These are phyloP conservation scores for Drosophila prostipennis DNA, from an alignment of 2,888 invertebrate species.

Conservation along the genomic window DNA sequence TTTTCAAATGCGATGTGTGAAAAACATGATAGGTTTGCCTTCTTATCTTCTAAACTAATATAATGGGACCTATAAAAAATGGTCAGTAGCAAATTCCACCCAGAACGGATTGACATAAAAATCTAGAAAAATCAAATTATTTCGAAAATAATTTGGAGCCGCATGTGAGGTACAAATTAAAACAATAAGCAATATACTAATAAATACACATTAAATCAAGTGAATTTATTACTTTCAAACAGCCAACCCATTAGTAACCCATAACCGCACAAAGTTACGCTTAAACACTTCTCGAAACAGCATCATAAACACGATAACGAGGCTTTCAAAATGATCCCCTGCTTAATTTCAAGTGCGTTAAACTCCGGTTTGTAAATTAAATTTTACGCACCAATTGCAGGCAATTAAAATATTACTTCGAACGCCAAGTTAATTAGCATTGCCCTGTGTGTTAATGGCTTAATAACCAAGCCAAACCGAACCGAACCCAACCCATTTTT, in stretches of 20 bases:
- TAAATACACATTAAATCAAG: too few species aligned
- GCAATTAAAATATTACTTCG: conserved; percentile 36
- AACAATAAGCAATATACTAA: too few species aligned
- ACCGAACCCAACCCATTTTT: conserved; percentile 27
- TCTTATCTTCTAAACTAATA: too few species aligned
- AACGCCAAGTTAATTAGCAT: conserved; percentile 34
- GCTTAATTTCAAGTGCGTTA: conserved; percentile 2
- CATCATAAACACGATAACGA: conserved; percentile 6
- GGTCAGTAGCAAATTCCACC: too few species aligned
- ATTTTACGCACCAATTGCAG: conserved; percentile 38
- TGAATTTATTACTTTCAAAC: neutral
- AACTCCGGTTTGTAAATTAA: conserved; percentile 14
- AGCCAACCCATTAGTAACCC: neutral
- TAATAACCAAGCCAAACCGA: conserved; percentile 17
- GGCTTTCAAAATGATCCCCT: neutral
- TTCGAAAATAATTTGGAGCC: too few species aligned
- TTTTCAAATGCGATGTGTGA: too few species aligned
- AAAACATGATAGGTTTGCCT: neutral
- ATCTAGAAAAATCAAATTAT: too few species aligned
- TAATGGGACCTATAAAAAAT: too few species aligned
- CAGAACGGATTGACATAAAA: too few species aligned
- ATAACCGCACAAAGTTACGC: neutral
- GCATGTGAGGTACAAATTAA: too few species aligned
- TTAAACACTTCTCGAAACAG: neutral
- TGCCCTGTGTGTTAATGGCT: conserved; percentile 37